Percentiles rank a stretch among this genome's conserved stretches.
Evolutionary conservation across 2,797 vertebrate genomes (phyloP).

Genomic region (Babyrousa celebensis): DNA sequence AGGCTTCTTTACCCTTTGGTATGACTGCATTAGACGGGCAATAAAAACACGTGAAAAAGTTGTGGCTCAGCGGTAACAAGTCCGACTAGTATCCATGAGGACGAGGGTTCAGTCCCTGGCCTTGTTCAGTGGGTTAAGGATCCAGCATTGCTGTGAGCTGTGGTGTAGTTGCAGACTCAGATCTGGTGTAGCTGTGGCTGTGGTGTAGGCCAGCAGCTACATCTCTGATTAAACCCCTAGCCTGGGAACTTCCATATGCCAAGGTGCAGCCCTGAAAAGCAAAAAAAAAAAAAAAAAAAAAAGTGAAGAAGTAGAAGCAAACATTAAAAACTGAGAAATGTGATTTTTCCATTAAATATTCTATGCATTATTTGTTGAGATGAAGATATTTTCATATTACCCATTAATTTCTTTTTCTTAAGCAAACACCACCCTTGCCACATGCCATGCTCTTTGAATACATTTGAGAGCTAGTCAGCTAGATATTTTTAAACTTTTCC

Average conservation of each 20-base stretch:
- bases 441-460: background rate
- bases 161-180: too few species aligned
- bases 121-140: too few species aligned
- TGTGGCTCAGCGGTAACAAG: too few species aligned
- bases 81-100: too few species aligned
- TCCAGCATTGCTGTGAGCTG: too few species aligned
- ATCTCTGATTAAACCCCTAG: too few species aligned
- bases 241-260: too few species aligned
- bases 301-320: background rate
- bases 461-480: background rate
- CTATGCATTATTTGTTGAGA: constrained; percentile 43
- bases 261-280: too few species aligned
- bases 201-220: too few species aligned
- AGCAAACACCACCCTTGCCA: background rate
- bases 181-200: too few species aligned
- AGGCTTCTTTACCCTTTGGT: background rate
- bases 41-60: constrained; percentile 31
- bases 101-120: too few species aligned
- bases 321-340: background rate
- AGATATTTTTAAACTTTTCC: background rate
- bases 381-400: constrained; percentile 25
- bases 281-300: too few species aligned
- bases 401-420: constrained; percentile 13
- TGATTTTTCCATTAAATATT: constrained; percentile 34
- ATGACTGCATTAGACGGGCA: constrained; percentile 19